Conservation (phyloP, 2,113 vertebrate species). For the Alexandromys fortis region DNA sequence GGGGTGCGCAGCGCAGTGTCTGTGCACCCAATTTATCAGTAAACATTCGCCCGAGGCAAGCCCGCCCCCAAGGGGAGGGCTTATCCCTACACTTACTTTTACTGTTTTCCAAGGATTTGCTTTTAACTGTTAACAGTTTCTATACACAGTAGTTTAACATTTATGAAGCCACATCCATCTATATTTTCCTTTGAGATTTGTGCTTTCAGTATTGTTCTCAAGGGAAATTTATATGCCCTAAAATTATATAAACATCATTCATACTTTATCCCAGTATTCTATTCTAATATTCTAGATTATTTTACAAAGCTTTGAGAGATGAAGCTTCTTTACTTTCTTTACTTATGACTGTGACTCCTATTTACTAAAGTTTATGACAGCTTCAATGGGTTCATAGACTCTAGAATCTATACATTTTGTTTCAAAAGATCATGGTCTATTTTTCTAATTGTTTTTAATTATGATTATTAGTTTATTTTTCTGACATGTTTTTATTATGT, state of each 20-base stretch:
- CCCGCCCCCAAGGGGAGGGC: too few relatives aligned
- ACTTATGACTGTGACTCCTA: neutral
- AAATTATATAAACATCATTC: constrained; percentile 46
- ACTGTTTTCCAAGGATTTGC: constrained; percentile 46
- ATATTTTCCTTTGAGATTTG: constrained; percentile 52
- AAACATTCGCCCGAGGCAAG: too few relatives aligned
- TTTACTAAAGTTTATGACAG: neutral
- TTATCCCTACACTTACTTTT: too few relatives aligned
- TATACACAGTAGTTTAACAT: constrained; percentile 61
- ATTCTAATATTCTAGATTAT: constrained; percentile 7
- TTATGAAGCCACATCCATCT: constrained; percentile 50
- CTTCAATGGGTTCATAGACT: neutral
- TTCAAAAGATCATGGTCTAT: neutral
- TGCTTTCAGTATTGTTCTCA: constrained; percentile 35
- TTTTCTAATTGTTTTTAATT: neutral
- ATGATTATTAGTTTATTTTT: neutral
- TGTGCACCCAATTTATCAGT: too few relatives aligned
- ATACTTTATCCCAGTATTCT: neutral
- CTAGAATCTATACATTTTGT: neutral
- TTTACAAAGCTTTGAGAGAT: constrained; percentile 6
- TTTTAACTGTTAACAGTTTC: constrained; percentile 60
- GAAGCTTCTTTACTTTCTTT: neutral
- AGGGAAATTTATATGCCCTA: neutral
- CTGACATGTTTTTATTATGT: neutral
- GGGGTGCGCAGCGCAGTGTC: too few relatives aligned